Evolutionary conservation across 2,113 vertebrate species (phyloP).

Genomic region (Neodon shergylaensis): DNA sequence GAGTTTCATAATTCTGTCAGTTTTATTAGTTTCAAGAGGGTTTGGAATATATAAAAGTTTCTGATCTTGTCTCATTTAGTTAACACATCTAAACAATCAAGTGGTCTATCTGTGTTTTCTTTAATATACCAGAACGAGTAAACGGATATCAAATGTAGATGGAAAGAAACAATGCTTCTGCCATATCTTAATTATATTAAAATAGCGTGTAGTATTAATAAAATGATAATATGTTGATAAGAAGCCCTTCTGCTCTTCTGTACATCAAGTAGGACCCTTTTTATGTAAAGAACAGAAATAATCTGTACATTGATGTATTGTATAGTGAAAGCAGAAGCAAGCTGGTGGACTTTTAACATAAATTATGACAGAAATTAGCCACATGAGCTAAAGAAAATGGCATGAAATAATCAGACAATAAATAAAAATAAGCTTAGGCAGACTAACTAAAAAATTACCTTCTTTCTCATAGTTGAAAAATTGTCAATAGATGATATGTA

Average conservation of each 20-base stretch:
- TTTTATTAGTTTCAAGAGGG: not conserved
- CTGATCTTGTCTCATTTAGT: not conserved
- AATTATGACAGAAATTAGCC: not conserved
- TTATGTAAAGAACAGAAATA: not conserved
- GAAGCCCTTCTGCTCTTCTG: not conserved
- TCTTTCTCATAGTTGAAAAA: not conserved
- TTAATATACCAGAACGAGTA: not conserved
- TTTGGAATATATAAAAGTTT: not conserved
- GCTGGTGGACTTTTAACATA: not conserved
- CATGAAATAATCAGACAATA: not conserved
- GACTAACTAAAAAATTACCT: not conserved
- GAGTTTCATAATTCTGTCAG: not conserved
- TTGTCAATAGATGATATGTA: not conserved
- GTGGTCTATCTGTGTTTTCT: not conserved
- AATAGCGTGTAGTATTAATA: not conserved
- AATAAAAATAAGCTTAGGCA: not conserved
- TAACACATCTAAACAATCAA: not conserved
- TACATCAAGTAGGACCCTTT: not conserved
- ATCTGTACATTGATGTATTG: not conserved
- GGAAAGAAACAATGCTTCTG: not conserved
- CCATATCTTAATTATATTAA: conserved; percentile 28
- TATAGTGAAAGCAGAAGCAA: not conserved
- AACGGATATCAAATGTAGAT: not conserved
- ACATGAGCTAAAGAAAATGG: not conserved
- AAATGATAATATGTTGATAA: conserved; percentile 27